Percentiles rank a stretch among this genome's conserved stretches.
Evolutionary conservation across 1,140 invertebrate genomes (phyloP).

Genomic region (Drosophila neocordata): DNA sequence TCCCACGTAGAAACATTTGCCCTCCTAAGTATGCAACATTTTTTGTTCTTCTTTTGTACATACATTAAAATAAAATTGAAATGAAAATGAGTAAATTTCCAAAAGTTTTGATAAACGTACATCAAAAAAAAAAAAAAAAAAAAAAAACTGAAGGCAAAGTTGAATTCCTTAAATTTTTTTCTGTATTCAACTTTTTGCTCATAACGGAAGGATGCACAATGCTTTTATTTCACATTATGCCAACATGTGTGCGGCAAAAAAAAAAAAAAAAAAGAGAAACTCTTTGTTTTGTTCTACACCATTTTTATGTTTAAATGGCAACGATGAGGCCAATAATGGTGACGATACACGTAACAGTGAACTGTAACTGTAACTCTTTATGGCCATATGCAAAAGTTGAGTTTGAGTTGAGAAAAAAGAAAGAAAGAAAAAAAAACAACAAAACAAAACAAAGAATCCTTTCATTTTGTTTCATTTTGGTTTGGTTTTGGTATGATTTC

Average conservation of each 20-base stretch:
- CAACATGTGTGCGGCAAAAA: neutral
- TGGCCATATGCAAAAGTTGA: conserved; percentile 3
- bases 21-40: conserved; percentile 11
- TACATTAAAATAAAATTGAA: conserved; percentile 4
- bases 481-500: neutral
- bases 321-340: neutral
- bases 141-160: neutral
- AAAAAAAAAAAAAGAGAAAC: too few relatives aligned
- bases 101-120: neutral
- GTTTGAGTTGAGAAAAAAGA: neutral
- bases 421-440: too few relatives aligned
- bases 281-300: too few relatives aligned
- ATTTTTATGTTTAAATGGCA: neutral
- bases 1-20: conserved; percentile 11
- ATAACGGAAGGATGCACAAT: neutral
- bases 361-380: neutral
- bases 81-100: neutral
- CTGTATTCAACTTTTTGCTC: neutral
- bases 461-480: neutral
- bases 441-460: neutral
- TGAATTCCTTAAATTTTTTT: neutral
- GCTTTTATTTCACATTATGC: neutral
- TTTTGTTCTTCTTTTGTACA: neutral
- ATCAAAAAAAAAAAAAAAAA: neutral
- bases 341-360: too few relatives aligned